phyloP scores from a whole-genome alignment of 2,113 vertebrate species.

The Ceyx margarethae region DNA sequence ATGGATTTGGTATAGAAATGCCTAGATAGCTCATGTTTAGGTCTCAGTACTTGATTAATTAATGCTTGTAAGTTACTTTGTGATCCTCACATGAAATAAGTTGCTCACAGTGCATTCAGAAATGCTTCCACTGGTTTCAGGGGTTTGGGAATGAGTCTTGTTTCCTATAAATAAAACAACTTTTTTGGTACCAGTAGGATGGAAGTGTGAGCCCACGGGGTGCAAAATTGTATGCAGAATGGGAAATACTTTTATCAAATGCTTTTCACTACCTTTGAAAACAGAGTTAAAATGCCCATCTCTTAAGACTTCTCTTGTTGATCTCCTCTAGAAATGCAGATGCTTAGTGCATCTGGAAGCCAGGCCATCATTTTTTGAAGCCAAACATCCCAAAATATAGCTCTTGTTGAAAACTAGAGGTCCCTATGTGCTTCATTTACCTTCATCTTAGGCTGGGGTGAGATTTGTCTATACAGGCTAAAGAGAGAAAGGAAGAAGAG shows the following conservation, averaged over 20 bases:
- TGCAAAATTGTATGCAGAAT: not conserved
- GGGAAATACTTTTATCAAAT: not conserved
- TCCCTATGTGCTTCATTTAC: not conserved
- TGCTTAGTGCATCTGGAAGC: not conserved
- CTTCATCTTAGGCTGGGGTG: not conserved
- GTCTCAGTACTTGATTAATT: constrained; percentile 40
- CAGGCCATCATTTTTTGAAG: not conserved
- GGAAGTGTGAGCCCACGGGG: not conserved
- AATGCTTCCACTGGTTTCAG: not conserved
- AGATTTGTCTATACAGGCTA: not conserved
- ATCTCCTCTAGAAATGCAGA: not conserved
- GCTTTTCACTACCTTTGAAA: not conserved
- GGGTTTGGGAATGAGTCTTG: not conserved
- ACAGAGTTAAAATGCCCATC: not conserved
- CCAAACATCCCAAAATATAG: not conserved
- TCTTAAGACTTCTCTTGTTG: not conserved
- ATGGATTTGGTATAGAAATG: not conserved
- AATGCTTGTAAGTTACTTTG: not conserved
- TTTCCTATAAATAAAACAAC: not conserved
- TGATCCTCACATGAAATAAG: not conserved
- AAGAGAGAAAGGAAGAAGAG: not conserved
- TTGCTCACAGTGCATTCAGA: not conserved
- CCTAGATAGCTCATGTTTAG: not conserved
- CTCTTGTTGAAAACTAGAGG: not conserved
- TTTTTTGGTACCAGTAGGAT: not conserved